Conservation (phyloP, 2,888 invertebrate species). For the Eristalis arbustorum region DNA sequence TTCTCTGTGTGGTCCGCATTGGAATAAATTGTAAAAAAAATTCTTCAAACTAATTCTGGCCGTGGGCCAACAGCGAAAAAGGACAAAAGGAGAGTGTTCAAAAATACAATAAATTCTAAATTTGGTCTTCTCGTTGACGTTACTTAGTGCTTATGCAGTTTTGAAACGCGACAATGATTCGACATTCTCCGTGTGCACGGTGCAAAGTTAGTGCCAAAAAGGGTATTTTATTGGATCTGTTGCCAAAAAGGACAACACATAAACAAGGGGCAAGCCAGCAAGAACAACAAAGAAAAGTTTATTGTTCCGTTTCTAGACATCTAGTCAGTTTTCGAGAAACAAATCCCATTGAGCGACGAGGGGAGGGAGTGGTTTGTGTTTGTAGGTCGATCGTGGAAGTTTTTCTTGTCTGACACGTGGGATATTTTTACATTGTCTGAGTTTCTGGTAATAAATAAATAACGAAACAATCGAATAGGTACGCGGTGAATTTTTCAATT, state of each 20-base stretch:
- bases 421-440: constrained; percentile 3
- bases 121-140: constrained; percentile 29
- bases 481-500: constrained; percentile 32
- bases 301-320: not conserved
- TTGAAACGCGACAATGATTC: not conserved
- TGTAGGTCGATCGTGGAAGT: constrained; percentile 25
- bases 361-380: not conserved
- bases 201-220: constrained; percentile 52
- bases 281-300: not conserved
- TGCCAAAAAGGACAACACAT: constrained; percentile 22
- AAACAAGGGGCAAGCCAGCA: not conserved
- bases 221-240: constrained; percentile 39
- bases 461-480: constrained; percentile 1
- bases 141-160: constrained; percentile 19
- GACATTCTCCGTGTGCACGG: not conserved
- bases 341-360: not conserved
- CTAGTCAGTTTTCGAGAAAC: not conserved
- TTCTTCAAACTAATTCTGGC: constrained; percentile 29
- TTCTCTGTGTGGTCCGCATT: not conserved
- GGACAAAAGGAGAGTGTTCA: constrained; percentile 4
- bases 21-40: constrained; percentile 1
- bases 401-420: constrained; percentile 42
- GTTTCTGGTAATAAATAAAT: constrained; percentile 23
- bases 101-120: constrained; percentile 18
- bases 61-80: constrained; percentile 54